A percentile compares a stretch with the other conserved stretches of the same genome.
Conservation (phyloP, 1,140 invertebrate genomes). For the Leptestheria dahalacensis region DNA sequence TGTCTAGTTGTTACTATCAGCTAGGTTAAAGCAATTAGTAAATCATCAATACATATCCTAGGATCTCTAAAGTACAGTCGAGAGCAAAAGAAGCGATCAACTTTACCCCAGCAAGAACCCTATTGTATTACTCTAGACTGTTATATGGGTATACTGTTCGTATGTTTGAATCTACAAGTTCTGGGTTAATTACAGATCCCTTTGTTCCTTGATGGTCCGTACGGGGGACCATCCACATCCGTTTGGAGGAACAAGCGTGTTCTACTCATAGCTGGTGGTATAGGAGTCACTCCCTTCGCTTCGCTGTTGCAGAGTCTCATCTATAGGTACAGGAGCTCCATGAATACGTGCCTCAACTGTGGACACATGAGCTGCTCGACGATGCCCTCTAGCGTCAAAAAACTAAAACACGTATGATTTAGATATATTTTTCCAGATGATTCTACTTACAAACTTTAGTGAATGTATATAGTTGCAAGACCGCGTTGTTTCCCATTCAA, state of each 20-base stretch:
- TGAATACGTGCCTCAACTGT: neutral
- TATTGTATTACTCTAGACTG: too few species aligned
- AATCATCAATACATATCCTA: too few species aligned
- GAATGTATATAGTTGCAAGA: too few species aligned
- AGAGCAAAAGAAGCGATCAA: too few species aligned
- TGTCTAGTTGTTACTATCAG: too few species aligned
- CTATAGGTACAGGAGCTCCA: neutral
- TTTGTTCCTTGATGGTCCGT: neutral
- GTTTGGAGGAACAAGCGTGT: neutral
- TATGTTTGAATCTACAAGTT: too few species aligned
- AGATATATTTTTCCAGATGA: too few species aligned
- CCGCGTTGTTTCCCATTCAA: neutral
- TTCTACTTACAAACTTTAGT: too few species aligned
- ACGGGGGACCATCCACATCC: neutral
- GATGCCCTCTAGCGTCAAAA: neutral
- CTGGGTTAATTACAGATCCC: neutral
- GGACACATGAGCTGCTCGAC: neutral
- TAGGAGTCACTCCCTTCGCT: slow-evolving; percentile 1
- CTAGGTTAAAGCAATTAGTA: too few species aligned
- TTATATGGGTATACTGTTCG: too few species aligned
- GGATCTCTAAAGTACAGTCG: too few species aligned
- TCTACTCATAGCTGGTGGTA: neutral
- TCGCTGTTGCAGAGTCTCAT: neutral
- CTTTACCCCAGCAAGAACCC: too few species aligned
- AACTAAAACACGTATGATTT: neutral